Percentiles rank a stretch among this genome's conserved stretches.
phyloP scores from a whole-genome alignment of 2,888 invertebrate species.

The Cerceris rybyensis region DNA sequence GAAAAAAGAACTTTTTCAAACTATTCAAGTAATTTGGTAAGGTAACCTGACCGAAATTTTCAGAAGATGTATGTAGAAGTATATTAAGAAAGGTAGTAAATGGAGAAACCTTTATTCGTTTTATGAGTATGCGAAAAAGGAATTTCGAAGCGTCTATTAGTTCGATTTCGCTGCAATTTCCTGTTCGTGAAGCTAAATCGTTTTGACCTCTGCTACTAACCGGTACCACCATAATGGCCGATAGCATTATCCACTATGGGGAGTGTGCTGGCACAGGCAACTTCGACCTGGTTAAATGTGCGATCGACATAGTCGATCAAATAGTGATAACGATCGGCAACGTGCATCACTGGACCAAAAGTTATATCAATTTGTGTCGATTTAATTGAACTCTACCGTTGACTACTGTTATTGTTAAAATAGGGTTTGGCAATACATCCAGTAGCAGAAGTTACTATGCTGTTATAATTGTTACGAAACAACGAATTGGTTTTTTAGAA shows the following conservation, averaged over 20 bases:
- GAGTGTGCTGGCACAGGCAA: conserved; percentile 1
- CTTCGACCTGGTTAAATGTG: conserved; percentile 36
- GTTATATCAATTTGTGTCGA: conserved; percentile 37
- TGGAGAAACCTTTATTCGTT: background rate
- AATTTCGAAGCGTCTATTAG: conserved; percentile 11
- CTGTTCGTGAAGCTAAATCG: conserved; percentile 17
- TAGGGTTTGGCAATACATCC: background rate
- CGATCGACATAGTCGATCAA: conserved; percentile 41
- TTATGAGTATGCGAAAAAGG: background rate
- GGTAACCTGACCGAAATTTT: no score
- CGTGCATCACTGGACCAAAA: conserved; percentile 28
- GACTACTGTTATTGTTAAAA: background rate
- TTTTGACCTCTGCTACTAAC: conserved; percentile 16
- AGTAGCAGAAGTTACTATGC: background rate
- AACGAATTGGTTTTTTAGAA: no score
- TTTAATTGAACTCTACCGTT: conserved; percentile 25
- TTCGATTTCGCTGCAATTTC: background rate
- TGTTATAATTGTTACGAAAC: background rate
- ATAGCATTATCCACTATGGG: conserved; percentile 28
- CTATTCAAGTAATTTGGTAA: no score
- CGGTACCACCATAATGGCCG: conserved; percentile 21
- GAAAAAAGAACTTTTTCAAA: no score
- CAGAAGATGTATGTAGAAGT: no score
- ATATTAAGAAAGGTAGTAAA: background rate
- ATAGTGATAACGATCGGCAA: conserved; percentile 42